A percentile compares a stretch with the other conserved stretches of the same genome.
Conservation (phyloP, 2,888 invertebrate species). For the Eucera pruinosa region DNA sequence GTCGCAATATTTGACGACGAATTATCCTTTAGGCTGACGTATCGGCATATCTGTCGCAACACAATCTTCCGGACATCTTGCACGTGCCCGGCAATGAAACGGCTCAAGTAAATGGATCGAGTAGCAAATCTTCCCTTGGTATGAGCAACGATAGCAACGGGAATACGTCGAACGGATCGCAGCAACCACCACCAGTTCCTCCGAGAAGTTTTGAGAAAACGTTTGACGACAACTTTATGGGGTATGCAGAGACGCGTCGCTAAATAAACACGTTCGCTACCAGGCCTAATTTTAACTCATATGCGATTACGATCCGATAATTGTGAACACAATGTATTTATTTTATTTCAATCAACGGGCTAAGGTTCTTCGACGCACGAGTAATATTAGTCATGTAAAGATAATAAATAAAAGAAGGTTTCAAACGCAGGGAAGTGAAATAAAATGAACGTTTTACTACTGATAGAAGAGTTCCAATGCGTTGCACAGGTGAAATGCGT, state of each 20-base stretch:
- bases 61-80: slow-evolving; percentile 85
- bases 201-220: slow-evolving; percentile 82
- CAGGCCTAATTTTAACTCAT: too few relatives aligned
- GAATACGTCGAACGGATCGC: slow-evolving; percentile 81
- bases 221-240: slow-evolving; percentile 82
- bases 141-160: slow-evolving; percentile 80
- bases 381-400: too few relatives aligned
- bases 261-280: too few relatives aligned
- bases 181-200: slow-evolving; percentile 80
- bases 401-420: too few relatives aligned
- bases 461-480: too few relatives aligned
- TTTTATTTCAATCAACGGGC: too few relatives aligned
- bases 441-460: too few relatives aligned
- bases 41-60: slow-evolving; percentile 85
- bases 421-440: too few relatives aligned
- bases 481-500: too few relatives aligned
- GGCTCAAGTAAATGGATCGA: slow-evolving; percentile 77
- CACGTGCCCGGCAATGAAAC: slow-evolving; percentile 80
- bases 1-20: slow-evolving; percentile 32
- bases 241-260: slow-evolving; percentile 70
- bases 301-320: too few relatives aligned
- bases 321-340: too few relatives aligned
- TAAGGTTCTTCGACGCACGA: too few relatives aligned
- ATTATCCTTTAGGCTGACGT: slow-evolving; percentile 82
- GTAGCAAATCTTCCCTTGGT: slow-evolving; percentile 69